Evolutionary conservation across 2,113 vertebrate genomes (phyloP).

Genomic region (Zingel zingel): DNA sequence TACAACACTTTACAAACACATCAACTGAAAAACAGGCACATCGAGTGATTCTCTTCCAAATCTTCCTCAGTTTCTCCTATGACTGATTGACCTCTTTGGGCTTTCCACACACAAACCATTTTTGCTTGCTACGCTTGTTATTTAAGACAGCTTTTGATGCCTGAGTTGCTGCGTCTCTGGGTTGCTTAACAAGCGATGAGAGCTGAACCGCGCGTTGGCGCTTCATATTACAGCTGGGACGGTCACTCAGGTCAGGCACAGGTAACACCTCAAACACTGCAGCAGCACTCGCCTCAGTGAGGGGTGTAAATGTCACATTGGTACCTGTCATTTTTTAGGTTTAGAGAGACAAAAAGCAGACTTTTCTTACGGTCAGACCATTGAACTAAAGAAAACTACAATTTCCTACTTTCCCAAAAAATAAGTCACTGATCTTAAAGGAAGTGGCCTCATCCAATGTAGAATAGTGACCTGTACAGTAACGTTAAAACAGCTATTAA

Average conservation of each 20-base stretch:
- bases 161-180: slow-evolving; percentile 60
- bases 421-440: neutral
- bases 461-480: slow-evolving; percentile 34
- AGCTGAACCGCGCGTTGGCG: slow-evolving; percentile 39
- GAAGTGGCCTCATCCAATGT: slow-evolving; percentile 1
- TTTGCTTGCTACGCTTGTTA: slow-evolving; percentile 67
- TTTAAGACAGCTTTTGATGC: slow-evolving; percentile 69
- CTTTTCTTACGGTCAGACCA: neutral
- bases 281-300: neutral
- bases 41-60: slow-evolving; percentile 33
- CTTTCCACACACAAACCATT: slow-evolving; percentile 35
- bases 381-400: slow-evolving; percentile 23
- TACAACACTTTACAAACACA: slow-evolving; percentile 16
- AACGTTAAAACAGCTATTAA: slow-evolving; percentile 33
- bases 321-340: slow-evolving; percentile 5
- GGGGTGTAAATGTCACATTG: neutral
- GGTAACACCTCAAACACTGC: slow-evolving; percentile 47
- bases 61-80: neutral
- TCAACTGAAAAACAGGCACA: slow-evolving; percentile 34
- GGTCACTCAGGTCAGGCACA: slow-evolving; percentile 46
- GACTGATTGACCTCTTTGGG: slow-evolving; percentile 55
- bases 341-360: neutral
- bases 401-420: slow-evolving; percentile 33
- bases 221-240: slow-evolving; percentile 58
- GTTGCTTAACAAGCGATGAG: slow-evolving; percentile 60